Evolutionary conservation across 2,797 vertebrate species (phyloP), one percentile per base, ranked within the genome.

Genomic region (Sparus aurata): DNA sequence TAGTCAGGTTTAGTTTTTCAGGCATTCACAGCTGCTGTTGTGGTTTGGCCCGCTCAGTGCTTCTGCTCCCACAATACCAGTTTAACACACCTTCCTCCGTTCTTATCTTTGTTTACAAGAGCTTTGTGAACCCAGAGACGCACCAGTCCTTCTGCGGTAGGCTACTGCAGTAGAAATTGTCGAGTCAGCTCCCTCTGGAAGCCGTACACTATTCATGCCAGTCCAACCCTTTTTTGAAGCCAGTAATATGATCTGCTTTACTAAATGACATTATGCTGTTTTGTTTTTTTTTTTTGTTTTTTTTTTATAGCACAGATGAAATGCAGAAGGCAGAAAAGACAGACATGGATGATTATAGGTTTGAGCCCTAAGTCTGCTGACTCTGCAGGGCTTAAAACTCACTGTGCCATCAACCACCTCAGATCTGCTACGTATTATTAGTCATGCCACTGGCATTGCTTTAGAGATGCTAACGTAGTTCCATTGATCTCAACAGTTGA

Each of bases 51-150:
- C 13, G 9, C 10, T 73, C 69, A 53, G 62, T 38, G 50, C 69
- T 67, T 45, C 17, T 60, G 69, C 50, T 75, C 73, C 66, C 58
- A 63, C 66, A 57, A 27, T 80, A 80, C 75, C 49, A 38, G n/a
- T 82, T 66, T 27, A 70, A 75, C 81, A 85, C 74, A 61, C 76
- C 58, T 80, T 70, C 47, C 23, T 47, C 17, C 25, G 55, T 68
- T 86, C 70, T 87, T 75, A 77, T 85, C 84, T 77, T 67, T 83
- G 87, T 89, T 83, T 86, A 86, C 72, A 81, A 55, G 73, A 85
- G 65, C 75, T 80, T 85, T 72, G 71, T 83, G 47, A 78, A 41
- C 53, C 49, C 58, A 76, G 66, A 86, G 62, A 66, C 77, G 58
- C 50, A 73, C 45, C 47, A 10, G 49, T 43, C 52, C 30, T 25